Evolutionary conservation across 2,888 invertebrate species (phyloP).

Genomic region (Trichopria drosophilae): DNA sequence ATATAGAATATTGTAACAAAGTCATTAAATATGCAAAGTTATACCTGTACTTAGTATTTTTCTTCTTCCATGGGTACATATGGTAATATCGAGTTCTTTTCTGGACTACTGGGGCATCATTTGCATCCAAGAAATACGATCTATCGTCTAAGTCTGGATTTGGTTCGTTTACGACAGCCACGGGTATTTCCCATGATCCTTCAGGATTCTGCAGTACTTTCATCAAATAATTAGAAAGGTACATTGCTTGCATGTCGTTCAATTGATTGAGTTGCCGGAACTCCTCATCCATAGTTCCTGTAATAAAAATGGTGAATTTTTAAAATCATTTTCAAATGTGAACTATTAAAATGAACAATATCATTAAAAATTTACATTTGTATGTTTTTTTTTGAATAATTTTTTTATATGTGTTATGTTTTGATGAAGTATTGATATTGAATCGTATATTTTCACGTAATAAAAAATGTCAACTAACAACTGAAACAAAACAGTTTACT

Average conservation of each 20-base stretch:
- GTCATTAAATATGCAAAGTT: conserved; percentile 42
- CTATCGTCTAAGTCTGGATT: conserved; percentile 6
- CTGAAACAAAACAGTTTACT: too few relatives aligned
- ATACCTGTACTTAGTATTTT: conserved; percentile 60
- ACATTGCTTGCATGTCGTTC: conserved; percentile 32
- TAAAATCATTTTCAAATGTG: too few relatives aligned
- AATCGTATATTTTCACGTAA: too few relatives aligned
- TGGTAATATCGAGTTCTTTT: conserved; percentile 66
- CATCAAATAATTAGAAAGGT: conserved; percentile 33
- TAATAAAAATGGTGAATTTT: too few relatives aligned
- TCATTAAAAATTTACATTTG: too few relatives aligned
- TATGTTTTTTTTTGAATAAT: too few relatives aligned
- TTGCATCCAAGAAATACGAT: conserved; percentile 12
- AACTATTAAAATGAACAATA: too few relatives aligned
- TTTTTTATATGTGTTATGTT: too few relatives aligned
- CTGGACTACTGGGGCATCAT: conserved; percentile 19
- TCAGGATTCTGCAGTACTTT: conserved; percentile 36
- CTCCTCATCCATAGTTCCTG: conserved; percentile 34
- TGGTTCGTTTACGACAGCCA: conserved; percentile 34
- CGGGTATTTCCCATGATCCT: conserved; percentile 34
- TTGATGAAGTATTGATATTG: too few relatives aligned
- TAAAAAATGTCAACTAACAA: too few relatives aligned
- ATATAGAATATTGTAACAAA: too few relatives aligned
- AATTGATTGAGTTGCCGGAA: conserved; percentile 32
- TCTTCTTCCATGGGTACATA: conserved; percentile 68